Base-by-base conservation (phyloP, 2,888 invertebrate species). In the Gandaritis pyraliata region DNA sequence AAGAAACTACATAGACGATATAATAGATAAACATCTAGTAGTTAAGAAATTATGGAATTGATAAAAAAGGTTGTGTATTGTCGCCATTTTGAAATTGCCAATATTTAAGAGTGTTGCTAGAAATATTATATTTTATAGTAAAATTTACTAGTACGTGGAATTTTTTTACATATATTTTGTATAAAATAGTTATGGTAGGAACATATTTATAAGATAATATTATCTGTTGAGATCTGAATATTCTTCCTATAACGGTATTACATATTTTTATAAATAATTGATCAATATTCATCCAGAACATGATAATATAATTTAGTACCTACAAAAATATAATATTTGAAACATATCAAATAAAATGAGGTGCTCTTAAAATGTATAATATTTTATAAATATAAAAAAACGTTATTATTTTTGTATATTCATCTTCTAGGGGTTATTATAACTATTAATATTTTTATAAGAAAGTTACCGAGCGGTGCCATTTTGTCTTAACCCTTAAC, bases 391-490 rank as follows among this genome's bases (percentile, higher is more conserved):
- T 23, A 23, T 23, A 23, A 5, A 3, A 23, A 5, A 23, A 23
- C 23, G 23, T 23, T 23, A 23, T 23, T 23, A 23, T 23, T 23
- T 23, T 23, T 23, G 23, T 23, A 23, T 23, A 23, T 23, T 23
- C 23, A 23, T 23, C 23, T 23, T 6, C 6, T 23, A 23, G 3
- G 23, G 6, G n/a, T n/a, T n/a, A 23, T 23, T 23, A 23, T 13
- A 38, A n/a, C 7, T 18, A 39, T 50, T 23, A 38, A 51, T 13
- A 38, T 18, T 49, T 36, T 36, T 0, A 50, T n/a, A 48, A 23
- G 18, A 51, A 55, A 64, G 64, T 64, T 64, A 64, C 64, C 64
- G 64, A 10, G 23, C 23, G 56, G 64, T 64, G 64, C 64, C 64
- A 64, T 64, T 51, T 51, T 46, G 39, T 43, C 6, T 7, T 43